These are phyloP conservation scores for Neoarius graeffei DNA, from an alignment of 2,113 vertebrate genomes.

Conservation along the genomic window DNA sequence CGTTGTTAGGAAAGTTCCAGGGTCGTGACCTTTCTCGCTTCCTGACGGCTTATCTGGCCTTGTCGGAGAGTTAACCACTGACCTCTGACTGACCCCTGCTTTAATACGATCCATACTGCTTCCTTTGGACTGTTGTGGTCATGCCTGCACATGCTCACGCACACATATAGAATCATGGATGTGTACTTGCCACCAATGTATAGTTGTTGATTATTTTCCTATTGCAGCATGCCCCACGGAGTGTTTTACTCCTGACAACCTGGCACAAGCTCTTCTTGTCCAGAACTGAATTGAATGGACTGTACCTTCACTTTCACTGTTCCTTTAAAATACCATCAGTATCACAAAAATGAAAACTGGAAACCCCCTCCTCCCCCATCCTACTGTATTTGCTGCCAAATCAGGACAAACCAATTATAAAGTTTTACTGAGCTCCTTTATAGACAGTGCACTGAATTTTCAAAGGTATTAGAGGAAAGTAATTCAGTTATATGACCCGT, in stretches of 20 bases:
- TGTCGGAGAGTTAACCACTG: slow-evolving; percentile 60
- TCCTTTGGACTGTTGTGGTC: slow-evolving; percentile 1
- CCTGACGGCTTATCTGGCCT: slow-evolving; percentile 56
- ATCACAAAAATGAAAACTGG: background rate
- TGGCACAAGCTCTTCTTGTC: background rate
- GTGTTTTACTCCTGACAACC: background rate
- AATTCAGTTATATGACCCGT: background rate
- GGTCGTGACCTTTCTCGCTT: slow-evolving; percentile 13
- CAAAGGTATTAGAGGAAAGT: background rate
- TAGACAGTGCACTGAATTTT: background rate
- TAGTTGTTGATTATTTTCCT: background rate
- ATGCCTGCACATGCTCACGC: background rate
- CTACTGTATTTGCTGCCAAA: background rate
- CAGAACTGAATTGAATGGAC: background rate
- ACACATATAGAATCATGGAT: too few species aligned
- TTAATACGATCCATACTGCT: slow-evolving; percentile 65
- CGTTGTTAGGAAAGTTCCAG: slow-evolving; percentile 8
- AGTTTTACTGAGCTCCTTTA: background rate
- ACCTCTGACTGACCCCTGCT: slow-evolving; percentile 66
- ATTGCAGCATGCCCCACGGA: background rate
- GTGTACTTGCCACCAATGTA: background rate
- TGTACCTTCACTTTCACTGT: background rate
- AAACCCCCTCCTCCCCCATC: too few species aligned
- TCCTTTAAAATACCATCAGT: background rate
- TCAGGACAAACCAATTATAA: background rate